These are phyloP conservation scores for Drosophila triauraria DNA, from an alignment of 1,140 invertebrate genomes.

Conservation along the genomic window DNA sequence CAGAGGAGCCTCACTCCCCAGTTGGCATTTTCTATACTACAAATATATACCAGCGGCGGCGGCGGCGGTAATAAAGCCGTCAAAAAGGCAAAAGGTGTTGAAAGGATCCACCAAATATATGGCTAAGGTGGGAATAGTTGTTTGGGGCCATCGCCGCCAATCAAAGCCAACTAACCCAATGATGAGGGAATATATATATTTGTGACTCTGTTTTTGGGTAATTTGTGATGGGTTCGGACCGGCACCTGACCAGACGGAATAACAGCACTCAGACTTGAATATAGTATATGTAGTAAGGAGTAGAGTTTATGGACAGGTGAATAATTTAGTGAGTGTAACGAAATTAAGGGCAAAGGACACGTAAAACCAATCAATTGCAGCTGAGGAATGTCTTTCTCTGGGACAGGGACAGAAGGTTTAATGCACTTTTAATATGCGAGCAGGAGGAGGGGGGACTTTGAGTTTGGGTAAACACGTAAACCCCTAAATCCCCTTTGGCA, in stretches of 20 bases:
- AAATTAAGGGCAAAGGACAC: slow-evolving; percentile 54
- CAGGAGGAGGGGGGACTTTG: background rate
- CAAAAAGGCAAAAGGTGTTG: slow-evolving; percentile 74
- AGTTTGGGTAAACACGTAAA: background rate
- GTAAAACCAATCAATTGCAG: slow-evolving; percentile 76
- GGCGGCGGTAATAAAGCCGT: slow-evolving; percentile 67
- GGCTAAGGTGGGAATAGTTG: slow-evolving; percentile 30
- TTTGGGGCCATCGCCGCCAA: slow-evolving; percentile 42
- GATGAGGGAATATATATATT: slow-evolving; percentile 48
- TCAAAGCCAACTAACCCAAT: slow-evolving; percentile 66
- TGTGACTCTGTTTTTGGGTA: slow-evolving; percentile 43
- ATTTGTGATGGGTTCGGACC: slow-evolving; percentile 29
- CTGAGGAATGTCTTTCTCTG: slow-evolving; percentile 35
- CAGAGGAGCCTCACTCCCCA: slow-evolving; percentile 32
- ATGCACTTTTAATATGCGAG: slow-evolving; percentile 77
- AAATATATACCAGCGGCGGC: no score
- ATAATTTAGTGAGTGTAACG: slow-evolving; percentile 68
- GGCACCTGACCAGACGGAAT: slow-evolving; percentile 54
- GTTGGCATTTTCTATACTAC: background rate
- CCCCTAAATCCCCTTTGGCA: slow-evolving; percentile 26
- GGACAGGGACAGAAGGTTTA: slow-evolving; percentile 54
- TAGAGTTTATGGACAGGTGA: slow-evolving; percentile 49
- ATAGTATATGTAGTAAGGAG: background rate
- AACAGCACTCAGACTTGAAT: slow-evolving; percentile 29
- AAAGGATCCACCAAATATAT: slow-evolving; percentile 75